These are phyloP conservation scores for Lepidocyrtinus sp. DNA, from an alignment of 2,888 invertebrate genomes.

Conservation along the genomic window DNA sequence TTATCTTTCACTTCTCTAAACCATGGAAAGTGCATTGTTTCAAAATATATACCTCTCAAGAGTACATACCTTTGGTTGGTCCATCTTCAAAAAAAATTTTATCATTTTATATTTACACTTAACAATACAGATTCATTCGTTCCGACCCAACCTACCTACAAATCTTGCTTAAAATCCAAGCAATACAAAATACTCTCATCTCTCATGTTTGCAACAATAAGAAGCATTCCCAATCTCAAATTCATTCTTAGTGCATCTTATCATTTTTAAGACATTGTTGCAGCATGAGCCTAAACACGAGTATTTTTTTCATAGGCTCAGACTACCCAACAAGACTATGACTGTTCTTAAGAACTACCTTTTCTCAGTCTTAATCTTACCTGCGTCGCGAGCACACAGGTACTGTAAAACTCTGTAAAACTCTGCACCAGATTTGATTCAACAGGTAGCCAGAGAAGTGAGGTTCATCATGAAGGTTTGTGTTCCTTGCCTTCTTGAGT, in stretches of 20 bases:
- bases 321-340: background rate
- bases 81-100: background rate
- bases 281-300: background rate
- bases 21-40: background rate
- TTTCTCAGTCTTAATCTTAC: constrained; percentile 45
- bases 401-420: constrained; percentile 2
- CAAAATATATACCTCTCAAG: too few relatives aligned
- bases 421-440: constrained; percentile 29
- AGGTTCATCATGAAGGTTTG: constrained; percentile 1
- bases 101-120: background rate
- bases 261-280: background rate
- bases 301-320: background rate
- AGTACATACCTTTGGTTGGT: background rate
- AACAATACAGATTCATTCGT: background rate
- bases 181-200: too few relatives aligned
- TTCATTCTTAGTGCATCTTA: background rate
- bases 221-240: too few relatives aligned
- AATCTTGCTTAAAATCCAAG: too few relatives aligned
- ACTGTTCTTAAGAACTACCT: background rate
- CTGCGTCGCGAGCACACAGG: constrained; percentile 39
- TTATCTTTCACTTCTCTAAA: background rate
- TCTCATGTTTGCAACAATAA: too few relatives aligned
- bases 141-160: background rate
- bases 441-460: background rate
- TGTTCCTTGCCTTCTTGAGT: background rate